Base-by-base conservation (phyloP, 2,797 vertebrate genomes). In the Protosalanx chinensis region DNA sequence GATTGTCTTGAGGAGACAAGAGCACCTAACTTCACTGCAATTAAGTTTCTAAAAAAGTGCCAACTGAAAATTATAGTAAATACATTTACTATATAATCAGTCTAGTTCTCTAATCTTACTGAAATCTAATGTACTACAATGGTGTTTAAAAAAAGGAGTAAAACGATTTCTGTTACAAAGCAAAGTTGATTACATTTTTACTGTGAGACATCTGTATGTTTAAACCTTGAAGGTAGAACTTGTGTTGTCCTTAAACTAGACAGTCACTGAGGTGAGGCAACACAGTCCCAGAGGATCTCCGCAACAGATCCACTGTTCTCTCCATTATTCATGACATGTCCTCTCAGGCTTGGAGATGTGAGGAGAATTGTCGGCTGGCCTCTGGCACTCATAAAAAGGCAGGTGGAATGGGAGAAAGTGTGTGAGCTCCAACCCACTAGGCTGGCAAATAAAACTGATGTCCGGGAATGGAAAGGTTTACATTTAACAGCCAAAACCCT, bases 1-100 rank as follows among this genome's bases (percentile, higher is more conserved):
- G 87, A 90, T 92, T 86, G 86, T 92, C 91, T 84, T 75, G 90
- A 91, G 91, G 89, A 87, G 92, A 87, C 73, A 86, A 88, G 84
- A 81, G 85, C 88, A 82, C 81, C 64, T 82, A 87, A 72, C 66
- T 16, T 16, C 18, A 56, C 51, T 56, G 51, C 51, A 16, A 16
- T n/a, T 18, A 16, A 1, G 51, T n/a, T 56, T 56, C 18, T 13
- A 46, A 46, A 46, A 46, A 12, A 46, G 41, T 46, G 41, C 41
- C 41, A 12, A 3, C 3, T 46, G 41, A 46, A 46, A 46, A 12
- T 46, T 2, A 46, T 46, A 46, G 41, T 46, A 46, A 12, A 46
- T 46, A 3, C 10, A 12, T 37, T 37, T 13, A 46, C 41, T 13
- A 12, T 46, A 8, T 13, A 46, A 46, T 46, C 41, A 46, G 41